Conservation (phyloP, 2,888 invertebrate genomes). For the Calliphora vomitoria region DNA sequence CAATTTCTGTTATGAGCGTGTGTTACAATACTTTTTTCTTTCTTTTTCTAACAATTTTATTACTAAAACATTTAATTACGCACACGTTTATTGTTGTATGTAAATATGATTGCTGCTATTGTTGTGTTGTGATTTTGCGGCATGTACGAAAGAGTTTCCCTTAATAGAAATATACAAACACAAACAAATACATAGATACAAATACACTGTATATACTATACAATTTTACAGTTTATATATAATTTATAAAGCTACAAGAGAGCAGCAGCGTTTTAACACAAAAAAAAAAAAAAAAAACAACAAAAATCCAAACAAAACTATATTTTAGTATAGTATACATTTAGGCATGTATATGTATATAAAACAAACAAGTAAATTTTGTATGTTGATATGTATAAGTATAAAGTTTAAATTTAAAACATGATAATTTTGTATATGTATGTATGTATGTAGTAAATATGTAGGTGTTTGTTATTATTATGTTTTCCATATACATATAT, state of each 20-base stretch:
- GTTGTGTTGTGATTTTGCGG: conserved; percentile 59
- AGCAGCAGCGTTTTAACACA: conserved; percentile 12
- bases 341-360: conserved; percentile 38
- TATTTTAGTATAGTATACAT: conserved; percentile 35
- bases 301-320: conserved; percentile 20
- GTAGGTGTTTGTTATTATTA: conserved; percentile 64
- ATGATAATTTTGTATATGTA: conserved; percentile 47
- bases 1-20: background rate
- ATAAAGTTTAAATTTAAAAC: conserved; percentile 49
- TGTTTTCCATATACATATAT: background rate
- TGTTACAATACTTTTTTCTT: background rate
- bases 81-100: conserved; percentile 32
- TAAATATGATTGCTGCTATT: background rate
- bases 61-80: conserved; percentile 14
- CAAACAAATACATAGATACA: background rate
- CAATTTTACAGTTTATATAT: conserved; percentile 35
- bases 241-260: conserved; percentile 15
- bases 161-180: background rate
- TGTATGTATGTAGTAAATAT: conserved; percentile 33
- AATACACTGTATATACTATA: background rate
- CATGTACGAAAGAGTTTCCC: conserved; percentile 33
- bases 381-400: background rate
- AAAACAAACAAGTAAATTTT: background rate
- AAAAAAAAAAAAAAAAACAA: conserved; percentile 29
- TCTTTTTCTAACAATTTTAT: background rate